Percentiles rank a stretch among this genome's conserved stretches.
Evolutionary conservation across 2,888 invertebrate genomes (phyloP).

Genomic region (Brachyopa scutellaris): DNA sequence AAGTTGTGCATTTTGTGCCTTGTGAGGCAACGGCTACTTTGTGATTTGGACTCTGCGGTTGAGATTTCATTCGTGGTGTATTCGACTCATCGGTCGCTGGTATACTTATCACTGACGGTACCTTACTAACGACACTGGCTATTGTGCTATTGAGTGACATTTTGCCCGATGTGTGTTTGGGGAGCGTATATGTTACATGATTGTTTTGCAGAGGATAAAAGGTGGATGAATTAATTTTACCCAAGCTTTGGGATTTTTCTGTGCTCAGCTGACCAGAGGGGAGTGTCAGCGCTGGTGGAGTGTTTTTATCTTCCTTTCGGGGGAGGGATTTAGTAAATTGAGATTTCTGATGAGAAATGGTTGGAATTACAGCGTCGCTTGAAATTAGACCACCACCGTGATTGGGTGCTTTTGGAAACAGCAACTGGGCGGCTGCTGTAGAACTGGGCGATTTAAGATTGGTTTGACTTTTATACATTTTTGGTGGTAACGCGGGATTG

Average conservation of each 20-base stretch:
- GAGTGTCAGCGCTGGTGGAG: conserved; percentile 78
- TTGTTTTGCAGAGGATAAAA: conserved; percentile 81
- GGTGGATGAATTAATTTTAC: conserved; percentile 81
- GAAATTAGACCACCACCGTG: conserved; percentile 17
- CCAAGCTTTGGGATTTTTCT: conserved; percentile 73
- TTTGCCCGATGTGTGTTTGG: conserved; percentile 80
- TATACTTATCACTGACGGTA: conserved; percentile 81
- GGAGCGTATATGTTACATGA: conserved; percentile 81
- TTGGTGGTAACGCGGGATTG: conserved; percentile 81
- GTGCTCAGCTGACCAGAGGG: conserved; percentile 73
- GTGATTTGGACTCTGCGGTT: conserved; percentile 64
- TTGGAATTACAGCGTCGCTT: conserved; percentile 45
- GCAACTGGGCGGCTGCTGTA: conserved; percentile 65
- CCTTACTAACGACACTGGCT: conserved; percentile 81
- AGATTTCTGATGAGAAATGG: conserved; percentile 68
- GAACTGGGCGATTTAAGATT: conserved; percentile 78
- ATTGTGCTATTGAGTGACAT: conserved; percentile 81
- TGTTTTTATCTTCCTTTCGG: conserved; percentile 75
- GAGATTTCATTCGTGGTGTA: conserved; percentile 65
- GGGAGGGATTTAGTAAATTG: conserved; percentile 75
- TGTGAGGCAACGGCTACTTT: conserved; percentile 45
- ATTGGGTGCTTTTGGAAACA: conserved; percentile 66
- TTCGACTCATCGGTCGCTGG: conserved; percentile 75
- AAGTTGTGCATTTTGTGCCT: conserved; percentile 77
- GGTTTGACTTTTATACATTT: conserved; percentile 81